A percentile compares a stretch with the other conserved stretches of the same genome.
Evolutionary conservation across 2,113 vertebrate species (phyloP).

Genomic region (Eurypyga helias): DNA sequence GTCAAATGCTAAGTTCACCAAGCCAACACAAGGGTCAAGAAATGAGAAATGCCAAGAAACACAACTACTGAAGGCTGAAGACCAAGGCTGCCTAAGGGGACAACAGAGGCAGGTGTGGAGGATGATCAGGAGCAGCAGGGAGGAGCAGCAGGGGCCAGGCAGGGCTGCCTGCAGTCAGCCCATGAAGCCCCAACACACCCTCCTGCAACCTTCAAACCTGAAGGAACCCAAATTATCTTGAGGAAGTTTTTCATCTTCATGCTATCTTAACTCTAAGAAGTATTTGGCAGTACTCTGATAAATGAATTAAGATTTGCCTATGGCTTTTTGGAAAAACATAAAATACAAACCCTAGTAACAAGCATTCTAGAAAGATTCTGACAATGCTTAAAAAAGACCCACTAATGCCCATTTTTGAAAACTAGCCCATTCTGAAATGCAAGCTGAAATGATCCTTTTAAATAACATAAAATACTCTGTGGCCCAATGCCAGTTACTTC

Average conservation of each 20-base stretch:
- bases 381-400: background rate
- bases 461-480: background rate
- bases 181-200: background rate
- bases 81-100: background rate
- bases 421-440: background rate
- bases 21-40: background rate
- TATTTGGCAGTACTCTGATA: background rate
- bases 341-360: background rate
- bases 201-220: background rate
- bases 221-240: background rate
- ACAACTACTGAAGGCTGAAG: background rate
- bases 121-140: rapidly evolving
- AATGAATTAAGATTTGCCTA: background rate
- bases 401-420: background rate
- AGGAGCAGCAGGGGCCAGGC: background rate
- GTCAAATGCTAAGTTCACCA: background rate
- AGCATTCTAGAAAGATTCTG: background rate
- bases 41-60: background rate
- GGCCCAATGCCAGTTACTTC: background rate
- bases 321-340: background rate
- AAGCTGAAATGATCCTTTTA: background rate
- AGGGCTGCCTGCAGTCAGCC: background rate
- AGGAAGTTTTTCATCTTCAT: background rate
- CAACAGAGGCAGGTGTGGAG: background rate
- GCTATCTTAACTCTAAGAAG: background rate